These are phyloP conservation scores for Geophilus truncorum DNA, from an alignment of 2,888 invertebrate genomes.

Conservation along the genomic window DNA sequence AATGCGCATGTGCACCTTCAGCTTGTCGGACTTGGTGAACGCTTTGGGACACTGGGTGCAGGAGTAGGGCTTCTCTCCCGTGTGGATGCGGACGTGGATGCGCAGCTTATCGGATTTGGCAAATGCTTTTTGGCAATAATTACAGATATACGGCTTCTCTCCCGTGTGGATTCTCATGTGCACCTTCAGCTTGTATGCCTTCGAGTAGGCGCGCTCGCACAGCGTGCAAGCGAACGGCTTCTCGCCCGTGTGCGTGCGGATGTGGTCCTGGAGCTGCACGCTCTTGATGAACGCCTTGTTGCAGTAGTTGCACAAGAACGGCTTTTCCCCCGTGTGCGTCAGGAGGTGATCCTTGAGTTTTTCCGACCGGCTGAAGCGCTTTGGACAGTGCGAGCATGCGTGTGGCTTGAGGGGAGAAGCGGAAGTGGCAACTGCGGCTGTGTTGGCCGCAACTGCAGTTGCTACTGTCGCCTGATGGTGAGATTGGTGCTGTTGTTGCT, in stretches of 20 bases:
- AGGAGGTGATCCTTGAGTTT: slow-evolving; percentile 33
- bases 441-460: slow-evolving; percentile 45
- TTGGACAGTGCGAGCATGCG: slow-evolving; percentile 33
- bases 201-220: slow-evolving; percentile 33
- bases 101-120: slow-evolving; percentile 35
- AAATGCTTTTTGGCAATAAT: slow-evolving; percentile 34
- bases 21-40: slow-evolving; percentile 44
- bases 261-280: slow-evolving; percentile 39
- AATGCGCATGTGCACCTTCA: slow-evolving; percentile 43
- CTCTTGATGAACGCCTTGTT: slow-evolving; percentile 36
- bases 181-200: slow-evolving; percentile 34
- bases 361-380: slow-evolving; percentile 32
- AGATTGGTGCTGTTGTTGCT: slow-evolving; percentile 39
- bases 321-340: slow-evolving; percentile 35
- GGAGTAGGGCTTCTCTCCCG: slow-evolving; percentile 44
- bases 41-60: slow-evolving; percentile 41
- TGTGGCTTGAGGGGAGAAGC: slow-evolving; percentile 35
- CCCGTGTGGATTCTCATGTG: slow-evolving; percentile 34
- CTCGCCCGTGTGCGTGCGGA: slow-evolving; percentile 36
- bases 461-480: slow-evolving; percentile 38
- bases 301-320: slow-evolving; percentile 36
- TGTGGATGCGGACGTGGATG: slow-evolving; percentile 42
- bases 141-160: slow-evolving; percentile 33
- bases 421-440: slow-evolving; percentile 41
- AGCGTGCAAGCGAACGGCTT: slow-evolving; percentile 32